Evolutionary conservation across 1,140 invertebrate species (phyloP).

Genomic region (Agrilus planipennis): DNA sequence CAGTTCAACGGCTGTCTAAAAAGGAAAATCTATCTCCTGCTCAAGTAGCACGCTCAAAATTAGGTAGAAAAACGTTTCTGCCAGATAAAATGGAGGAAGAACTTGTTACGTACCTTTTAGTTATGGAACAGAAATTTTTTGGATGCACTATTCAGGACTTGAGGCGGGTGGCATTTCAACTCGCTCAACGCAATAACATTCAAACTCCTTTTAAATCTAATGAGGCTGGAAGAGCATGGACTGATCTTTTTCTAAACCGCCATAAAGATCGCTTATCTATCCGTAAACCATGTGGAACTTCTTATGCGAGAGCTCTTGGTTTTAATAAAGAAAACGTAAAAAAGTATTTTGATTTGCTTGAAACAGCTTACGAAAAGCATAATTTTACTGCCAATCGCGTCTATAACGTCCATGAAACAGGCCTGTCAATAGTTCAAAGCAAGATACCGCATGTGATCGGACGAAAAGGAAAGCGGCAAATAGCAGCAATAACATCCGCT

Average conservation of each 20-base stretch:
- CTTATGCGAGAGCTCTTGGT: slow-evolving; percentile 17
- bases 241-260: slow-evolving; percentile 15
- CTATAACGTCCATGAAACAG: slow-evolving; percentile 29
- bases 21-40: slow-evolving; percentile 1
- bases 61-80: slow-evolving; percentile 2
- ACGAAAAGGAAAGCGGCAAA: slow-evolving; percentile 29
- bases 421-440: slow-evolving; percentile 26
- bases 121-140: slow-evolving; percentile 5
- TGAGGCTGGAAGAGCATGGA: background rate
- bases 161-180: slow-evolving; percentile 2
- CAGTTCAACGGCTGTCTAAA: slow-evolving; percentile 2
- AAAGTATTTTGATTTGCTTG: slow-evolving; percentile 22
- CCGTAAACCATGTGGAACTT: slow-evolving; percentile 24
- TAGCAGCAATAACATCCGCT: slow-evolving; percentile 21
- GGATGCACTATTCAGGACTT: background rate
- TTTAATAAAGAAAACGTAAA: slow-evolving; percentile 23
- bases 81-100: slow-evolving; percentile 1
- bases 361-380: slow-evolving; percentile 15
- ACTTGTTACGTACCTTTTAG: slow-evolving; percentile 2
- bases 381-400: slow-evolving; percentile 19
- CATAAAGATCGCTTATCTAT: slow-evolving; percentile 22
- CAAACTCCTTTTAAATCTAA: background rate
- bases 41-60: background rate
- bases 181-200: slow-evolving; percentile 3
- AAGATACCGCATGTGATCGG: slow-evolving; percentile 33